Percentiles rank a stretch among this genome's conserved stretches.
phyloP scores from a whole-genome alignment of 2,797 vertebrate species.

The Chloroceryle inda region DNA sequence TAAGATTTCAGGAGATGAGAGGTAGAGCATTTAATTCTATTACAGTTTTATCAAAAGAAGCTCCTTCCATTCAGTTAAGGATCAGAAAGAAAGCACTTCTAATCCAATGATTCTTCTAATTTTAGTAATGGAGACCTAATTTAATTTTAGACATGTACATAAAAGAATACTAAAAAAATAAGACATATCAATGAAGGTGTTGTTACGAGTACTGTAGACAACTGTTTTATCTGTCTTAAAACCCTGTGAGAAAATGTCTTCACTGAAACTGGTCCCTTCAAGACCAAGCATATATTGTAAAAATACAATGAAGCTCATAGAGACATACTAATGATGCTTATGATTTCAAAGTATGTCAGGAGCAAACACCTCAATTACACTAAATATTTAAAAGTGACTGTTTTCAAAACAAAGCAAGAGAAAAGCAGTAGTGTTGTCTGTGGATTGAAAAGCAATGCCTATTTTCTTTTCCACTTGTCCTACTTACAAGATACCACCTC shows the following conservation, averaged over 20 bases:
- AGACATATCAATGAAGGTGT: constrained; percentile 59
- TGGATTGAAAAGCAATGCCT: not conserved
- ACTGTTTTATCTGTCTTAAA: not conserved
- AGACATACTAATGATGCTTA: not conserved
- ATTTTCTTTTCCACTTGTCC: not conserved
- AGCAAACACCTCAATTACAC: not conserved
- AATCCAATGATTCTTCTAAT: constrained; percentile 78
- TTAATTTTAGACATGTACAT: constrained; percentile 78
- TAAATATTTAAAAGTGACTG: not conserved
- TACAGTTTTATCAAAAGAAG: constrained; percentile 74
- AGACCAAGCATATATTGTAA: not conserved
- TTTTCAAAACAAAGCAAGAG: not conserved
- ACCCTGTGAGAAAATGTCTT: not conserved
- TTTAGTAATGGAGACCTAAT: constrained; percentile 81
- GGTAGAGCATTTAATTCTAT: constrained; percentile 69
- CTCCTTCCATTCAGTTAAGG: constrained; percentile 67
- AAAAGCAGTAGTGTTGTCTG: not conserved
- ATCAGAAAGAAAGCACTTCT: constrained; percentile 61
- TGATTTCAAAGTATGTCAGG: not conserved
- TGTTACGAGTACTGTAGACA: constrained; percentile 43
- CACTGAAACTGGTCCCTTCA: not conserved
- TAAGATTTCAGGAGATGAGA: constrained; percentile 57
- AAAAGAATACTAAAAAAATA: constrained; percentile 67
- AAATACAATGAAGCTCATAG: not conserved
- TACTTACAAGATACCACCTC: not conserved